A percentile compares a stretch with the other conserved stretches of the same genome.
phyloP scores from a whole-genome alignment of 1,140 invertebrate genomes.

The Leptonema lineaticorne region DNA sequence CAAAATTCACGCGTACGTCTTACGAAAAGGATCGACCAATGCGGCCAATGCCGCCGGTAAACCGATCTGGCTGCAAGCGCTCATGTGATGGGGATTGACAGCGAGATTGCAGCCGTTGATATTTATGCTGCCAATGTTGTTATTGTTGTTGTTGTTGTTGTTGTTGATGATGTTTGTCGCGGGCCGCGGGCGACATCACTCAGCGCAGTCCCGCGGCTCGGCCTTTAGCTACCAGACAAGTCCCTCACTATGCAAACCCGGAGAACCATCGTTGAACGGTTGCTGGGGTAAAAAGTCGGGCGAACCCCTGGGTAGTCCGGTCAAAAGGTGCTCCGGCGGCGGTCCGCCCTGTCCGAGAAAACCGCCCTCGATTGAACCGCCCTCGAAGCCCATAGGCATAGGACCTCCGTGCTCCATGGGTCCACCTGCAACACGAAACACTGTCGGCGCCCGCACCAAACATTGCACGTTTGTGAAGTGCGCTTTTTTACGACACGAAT shows the following conservation, averaged over 20 bases:
- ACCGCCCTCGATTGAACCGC: constrained; percentile 46
- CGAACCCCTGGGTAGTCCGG: constrained; percentile 47
- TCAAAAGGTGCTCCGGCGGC: constrained; percentile 51
- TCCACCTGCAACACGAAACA: constrained; percentile 19
- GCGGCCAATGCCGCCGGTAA: not conserved
- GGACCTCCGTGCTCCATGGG: constrained; percentile 44
- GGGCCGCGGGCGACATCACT: constrained; percentile 53
- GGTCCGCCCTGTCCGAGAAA: constrained; percentile 49
- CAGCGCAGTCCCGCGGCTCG: constrained; percentile 58
- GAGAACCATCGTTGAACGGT: constrained; percentile 51
- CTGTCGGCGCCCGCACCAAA: constrained; percentile 14
- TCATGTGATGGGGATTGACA: constrained; percentile 3
- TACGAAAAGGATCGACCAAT: not conserved
- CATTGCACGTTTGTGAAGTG: not conserved
- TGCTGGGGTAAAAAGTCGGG: constrained; percentile 49
- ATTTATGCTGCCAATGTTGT: constrained; percentile 39
- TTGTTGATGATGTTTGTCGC: constrained; percentile 48
- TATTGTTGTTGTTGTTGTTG: constrained; percentile 12
- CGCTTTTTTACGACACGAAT: too few relatives aligned
- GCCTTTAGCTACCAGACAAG: constrained; percentile 59
- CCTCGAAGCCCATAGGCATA: constrained; percentile 48
- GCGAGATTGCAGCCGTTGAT: too few relatives aligned
- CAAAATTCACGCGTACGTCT: too few relatives aligned
- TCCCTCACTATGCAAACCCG: constrained; percentile 54
- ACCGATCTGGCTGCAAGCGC: not conserved